phyloP scores from a whole-genome alignment of 2,888 invertebrate species.

The Polydrusus pterygomalis region DNA sequence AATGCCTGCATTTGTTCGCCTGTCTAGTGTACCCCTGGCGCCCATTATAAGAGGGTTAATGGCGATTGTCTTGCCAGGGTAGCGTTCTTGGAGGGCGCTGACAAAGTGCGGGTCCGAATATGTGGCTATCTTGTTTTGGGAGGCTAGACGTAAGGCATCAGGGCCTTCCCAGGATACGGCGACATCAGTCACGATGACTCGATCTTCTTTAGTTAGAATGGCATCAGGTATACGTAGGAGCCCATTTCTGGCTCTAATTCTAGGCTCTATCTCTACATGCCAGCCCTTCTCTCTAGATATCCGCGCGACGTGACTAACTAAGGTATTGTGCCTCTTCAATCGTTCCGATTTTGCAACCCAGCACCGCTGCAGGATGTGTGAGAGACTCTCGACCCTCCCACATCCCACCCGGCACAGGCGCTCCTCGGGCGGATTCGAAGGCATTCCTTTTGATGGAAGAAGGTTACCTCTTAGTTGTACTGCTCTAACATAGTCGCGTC shows the following conservation, averaged over 20 bases:
- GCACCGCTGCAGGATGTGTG: slow-evolving; percentile 33
- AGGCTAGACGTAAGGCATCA: background rate
- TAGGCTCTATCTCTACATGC: background rate
- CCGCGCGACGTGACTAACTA: background rate
- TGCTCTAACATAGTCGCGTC: slow-evolving; percentile 59
- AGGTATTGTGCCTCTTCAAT: background rate
- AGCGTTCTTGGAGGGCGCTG: background rate
- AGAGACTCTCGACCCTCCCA: slow-evolving; percentile 48
- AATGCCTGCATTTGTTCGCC: too few species aligned
- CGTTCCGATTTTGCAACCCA: slow-evolving; percentile 3
- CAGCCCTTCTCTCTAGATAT: background rate
- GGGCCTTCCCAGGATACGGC: background rate
- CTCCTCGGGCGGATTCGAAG: slow-evolving; percentile 60
- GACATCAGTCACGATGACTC: background rate
- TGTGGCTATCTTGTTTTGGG: background rate
- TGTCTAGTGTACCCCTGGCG: too few species aligned
- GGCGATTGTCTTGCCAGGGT: slow-evolving; percentile 2
- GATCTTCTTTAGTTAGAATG: background rate
- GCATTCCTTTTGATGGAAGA: slow-evolving; percentile 61
- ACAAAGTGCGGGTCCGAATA: background rate
- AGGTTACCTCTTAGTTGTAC: slow-evolving; percentile 61
- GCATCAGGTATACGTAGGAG: slow-evolving; percentile 1
- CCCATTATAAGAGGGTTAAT: too few species aligned
- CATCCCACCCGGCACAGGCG: slow-evolving; percentile 58
- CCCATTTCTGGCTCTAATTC: background rate